These are phyloP conservation scores for Oncorhynchus clarkii DNA, from an alignment of 2,113 vertebrate genomes.

Conservation along the genomic window DNA sequence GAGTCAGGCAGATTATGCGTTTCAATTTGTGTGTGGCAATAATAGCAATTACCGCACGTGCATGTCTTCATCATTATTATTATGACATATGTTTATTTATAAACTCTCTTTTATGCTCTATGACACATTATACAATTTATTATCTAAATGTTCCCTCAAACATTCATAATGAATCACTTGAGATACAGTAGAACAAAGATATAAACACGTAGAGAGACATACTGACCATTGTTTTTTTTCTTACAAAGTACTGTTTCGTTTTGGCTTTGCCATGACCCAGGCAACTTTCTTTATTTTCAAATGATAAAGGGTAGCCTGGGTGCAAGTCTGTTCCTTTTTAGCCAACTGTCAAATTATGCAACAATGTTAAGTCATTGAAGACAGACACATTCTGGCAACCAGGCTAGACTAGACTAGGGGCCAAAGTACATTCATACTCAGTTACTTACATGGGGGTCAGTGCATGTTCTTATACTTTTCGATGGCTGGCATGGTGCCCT, in stretches of 20 bases:
- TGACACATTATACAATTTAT: not conserved
- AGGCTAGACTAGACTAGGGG: slow-evolving; percentile 13
- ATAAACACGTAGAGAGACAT: not conserved
- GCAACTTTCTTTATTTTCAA: not conserved
- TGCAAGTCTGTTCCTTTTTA: not conserved
- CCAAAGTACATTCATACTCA: slow-evolving; percentile 38
- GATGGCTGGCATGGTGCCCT: slow-evolving; percentile 43
- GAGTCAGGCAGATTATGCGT: slow-evolving; percentile 77
- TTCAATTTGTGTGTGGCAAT: slow-evolving; percentile 78
- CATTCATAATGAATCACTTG: not conserved
- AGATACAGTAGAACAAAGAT: not conserved
- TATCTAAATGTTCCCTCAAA: not conserved
- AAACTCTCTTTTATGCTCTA: not conserved
- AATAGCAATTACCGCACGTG: slow-evolving; percentile 78
- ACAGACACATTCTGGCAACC: slow-evolving; percentile 5
- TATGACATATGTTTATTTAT: no score
- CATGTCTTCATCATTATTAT: slow-evolving; percentile 73
- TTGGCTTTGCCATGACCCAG: not conserved
- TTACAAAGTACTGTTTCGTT: not conserved
- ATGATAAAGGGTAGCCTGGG: not conserved
- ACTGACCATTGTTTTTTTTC: not conserved
- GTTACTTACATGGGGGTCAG: slow-evolving; percentile 43
- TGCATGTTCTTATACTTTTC: slow-evolving; percentile 55
- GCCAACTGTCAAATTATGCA: not conserved
- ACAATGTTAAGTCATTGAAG: not conserved